phyloP scores from a whole-genome alignment of 2,113 vertebrate species.

The Ibidorhyncha struthersii region DNA sequence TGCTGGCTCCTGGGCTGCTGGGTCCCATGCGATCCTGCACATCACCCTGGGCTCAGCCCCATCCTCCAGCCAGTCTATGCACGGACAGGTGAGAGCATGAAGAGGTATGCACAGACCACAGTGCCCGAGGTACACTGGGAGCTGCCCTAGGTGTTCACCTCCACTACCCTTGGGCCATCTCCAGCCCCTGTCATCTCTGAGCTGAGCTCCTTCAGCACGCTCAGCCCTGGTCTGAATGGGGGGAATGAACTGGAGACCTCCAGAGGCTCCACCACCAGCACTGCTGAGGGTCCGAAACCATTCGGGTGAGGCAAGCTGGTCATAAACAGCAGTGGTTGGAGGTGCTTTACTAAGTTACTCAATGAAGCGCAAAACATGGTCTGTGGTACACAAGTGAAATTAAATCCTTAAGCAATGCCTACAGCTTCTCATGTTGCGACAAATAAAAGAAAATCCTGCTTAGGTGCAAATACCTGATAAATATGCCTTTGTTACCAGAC shows the following conservation, averaged over 20 bases:
- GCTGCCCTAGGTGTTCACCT: background rate
- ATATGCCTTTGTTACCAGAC: background rate
- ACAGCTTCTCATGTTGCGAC: background rate
- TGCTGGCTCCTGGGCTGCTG: background rate
- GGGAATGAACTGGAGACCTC: background rate
- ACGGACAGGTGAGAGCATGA: background rate
- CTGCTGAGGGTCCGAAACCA: background rate
- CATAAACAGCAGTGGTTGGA: background rate
- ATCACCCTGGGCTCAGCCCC: background rate
- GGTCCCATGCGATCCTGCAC: fast-evolving
- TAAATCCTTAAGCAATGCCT: background rate
- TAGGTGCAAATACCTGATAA: background rate
- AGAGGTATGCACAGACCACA: fast-evolving
- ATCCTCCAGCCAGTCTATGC: background rate
- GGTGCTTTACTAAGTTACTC: background rate
- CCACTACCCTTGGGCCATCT: background rate
- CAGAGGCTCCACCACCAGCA: background rate
- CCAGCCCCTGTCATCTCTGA: background rate
- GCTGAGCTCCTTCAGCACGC: background rate
- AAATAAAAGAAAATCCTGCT: background rate
- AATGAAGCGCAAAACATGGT: background rate
- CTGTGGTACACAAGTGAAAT: background rate
- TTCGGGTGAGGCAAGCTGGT: background rate
- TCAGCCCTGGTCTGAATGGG: background rate
- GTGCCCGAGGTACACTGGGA: fast-evolving